phyloP scores from a whole-genome alignment of 2,113 vertebrate genomes.

The Aramus guarauna region DNA sequence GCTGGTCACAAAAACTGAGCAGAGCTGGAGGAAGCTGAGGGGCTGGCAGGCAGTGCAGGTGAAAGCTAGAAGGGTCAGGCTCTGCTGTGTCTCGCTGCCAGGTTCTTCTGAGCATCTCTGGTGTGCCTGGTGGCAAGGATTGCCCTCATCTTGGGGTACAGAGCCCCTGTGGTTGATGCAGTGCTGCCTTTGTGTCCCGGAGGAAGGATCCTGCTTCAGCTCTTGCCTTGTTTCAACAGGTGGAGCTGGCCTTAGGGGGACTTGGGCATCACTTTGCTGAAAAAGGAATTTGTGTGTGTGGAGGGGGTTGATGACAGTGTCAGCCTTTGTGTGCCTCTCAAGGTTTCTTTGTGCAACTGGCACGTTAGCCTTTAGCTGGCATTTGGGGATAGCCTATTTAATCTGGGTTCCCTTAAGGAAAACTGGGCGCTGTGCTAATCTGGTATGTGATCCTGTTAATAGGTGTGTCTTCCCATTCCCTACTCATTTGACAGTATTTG shows the following conservation, averaged over 20 bases:
- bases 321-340: fast-evolving
- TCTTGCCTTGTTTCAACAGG: neutral
- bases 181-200: no score
- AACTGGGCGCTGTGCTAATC: neutral
- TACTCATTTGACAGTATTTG: neutral
- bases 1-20: no score
- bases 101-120: fast-evolving
- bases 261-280: fast-evolving
- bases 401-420: neutral
- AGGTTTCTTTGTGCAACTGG: neutral
- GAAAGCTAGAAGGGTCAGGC: neutral
- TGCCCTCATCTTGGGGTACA: fast-evolving
- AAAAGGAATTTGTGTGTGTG: fast-evolving
- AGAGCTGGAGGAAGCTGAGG: neutral
- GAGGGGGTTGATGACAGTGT: neutral
- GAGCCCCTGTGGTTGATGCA: neutral
- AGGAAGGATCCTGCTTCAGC: neutral
- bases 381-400: neutral
- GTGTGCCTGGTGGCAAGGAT: neutral
- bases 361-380: neutral
- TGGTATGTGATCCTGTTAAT: neutral
- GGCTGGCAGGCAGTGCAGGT: neutral
- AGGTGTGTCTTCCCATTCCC: neutral
- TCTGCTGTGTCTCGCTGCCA: fast-evolving
- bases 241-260: neutral